Percentiles rank a stretch among this genome's conserved stretches.
Conservation (phyloP, 2,797 vertebrate genomes). For the Brachyalestes nurse region DNA sequence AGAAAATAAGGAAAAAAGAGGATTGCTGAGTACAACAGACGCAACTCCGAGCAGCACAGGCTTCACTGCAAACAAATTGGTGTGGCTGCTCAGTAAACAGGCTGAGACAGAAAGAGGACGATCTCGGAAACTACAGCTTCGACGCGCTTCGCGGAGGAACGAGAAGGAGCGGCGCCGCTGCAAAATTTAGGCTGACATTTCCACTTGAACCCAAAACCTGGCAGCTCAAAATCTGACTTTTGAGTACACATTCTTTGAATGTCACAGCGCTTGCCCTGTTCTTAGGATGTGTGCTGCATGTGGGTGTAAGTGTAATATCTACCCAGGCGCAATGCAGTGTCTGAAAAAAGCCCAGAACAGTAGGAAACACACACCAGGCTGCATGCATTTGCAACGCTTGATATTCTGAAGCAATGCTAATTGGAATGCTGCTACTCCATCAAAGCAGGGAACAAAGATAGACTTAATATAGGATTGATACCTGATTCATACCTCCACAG, state of each 20-base stretch:
- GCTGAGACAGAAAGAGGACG: slow-evolving; percentile 14
- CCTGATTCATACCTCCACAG: slow-evolving; percentile 5
- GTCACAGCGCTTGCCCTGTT: slow-evolving; percentile 15
- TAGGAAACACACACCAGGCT: neutral
- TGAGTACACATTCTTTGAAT: neutral
- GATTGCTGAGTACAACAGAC: neutral
- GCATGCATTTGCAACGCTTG: neutral
- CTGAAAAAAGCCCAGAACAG: slow-evolving; percentile 12
- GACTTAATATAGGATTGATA: neutral
- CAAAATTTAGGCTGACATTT: neutral
- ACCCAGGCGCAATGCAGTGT: slow-evolving; percentile 16
- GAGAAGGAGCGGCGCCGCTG: neutral
- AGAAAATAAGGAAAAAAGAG: neutral
- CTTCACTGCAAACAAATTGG: neutral
- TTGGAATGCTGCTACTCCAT: neutral
- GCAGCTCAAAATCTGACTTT: neutral
- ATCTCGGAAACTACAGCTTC: neutral
- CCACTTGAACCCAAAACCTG: slow-evolving; percentile 6
- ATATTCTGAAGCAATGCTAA: neutral
- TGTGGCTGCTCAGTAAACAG: slow-evolving; percentile 5
- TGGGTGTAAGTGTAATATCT: slow-evolving; percentile 18
- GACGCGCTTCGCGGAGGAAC: neutral
- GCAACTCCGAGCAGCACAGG: slow-evolving; percentile 4
- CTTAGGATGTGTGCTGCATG: neutral
- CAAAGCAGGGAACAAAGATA: slow-evolving; percentile 7